These are phyloP conservation scores for Hydrozoanthus tunicans DNA, from an alignment of 64 coral and sea anemone species.

Conservation along the genomic window DNA sequence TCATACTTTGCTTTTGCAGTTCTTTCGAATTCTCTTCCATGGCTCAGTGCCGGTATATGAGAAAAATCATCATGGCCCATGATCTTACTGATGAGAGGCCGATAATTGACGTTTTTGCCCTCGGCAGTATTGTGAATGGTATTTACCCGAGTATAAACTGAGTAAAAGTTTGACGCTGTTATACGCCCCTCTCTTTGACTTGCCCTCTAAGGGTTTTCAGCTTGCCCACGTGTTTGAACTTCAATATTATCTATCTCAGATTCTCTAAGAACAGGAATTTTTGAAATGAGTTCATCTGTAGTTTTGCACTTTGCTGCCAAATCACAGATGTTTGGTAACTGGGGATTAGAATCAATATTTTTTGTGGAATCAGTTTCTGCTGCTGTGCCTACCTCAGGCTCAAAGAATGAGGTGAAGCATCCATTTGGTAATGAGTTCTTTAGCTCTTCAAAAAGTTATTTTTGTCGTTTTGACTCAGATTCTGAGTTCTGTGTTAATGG, in stretches of 20 bases:
- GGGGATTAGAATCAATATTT: neutral
- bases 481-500: neutral
- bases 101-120: neutral
- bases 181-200: constrained; percentile 39
- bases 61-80: neutral
- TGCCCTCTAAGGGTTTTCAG: constrained; percentile 38
- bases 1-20: constrained; percentile 1
- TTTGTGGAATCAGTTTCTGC: neutral
- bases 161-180: constrained; percentile 69
- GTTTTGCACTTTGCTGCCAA: neutral
- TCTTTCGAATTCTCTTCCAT: neutral
- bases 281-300: neutral
- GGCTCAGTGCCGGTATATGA: neutral
- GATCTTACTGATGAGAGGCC: neutral
- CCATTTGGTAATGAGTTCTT: neutral
- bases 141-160: constrained; percentile 65
- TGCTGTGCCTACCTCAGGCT: neutral
- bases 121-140: constrained; percentile 16
- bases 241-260: constrained; percentile 4
- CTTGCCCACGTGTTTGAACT: constrained; percentile 32
- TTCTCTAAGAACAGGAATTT: constrained; percentile 6
- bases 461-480: neutral
- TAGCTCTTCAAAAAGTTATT: neutral
- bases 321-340: neutral
- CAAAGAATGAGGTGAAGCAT: constrained; percentile 1